Evolutionary conservation across 2,797 vertebrate genomes (phyloP), one percentile per base, ranked within the genome.

Genomic region (Smutsia temminckii): DNA sequence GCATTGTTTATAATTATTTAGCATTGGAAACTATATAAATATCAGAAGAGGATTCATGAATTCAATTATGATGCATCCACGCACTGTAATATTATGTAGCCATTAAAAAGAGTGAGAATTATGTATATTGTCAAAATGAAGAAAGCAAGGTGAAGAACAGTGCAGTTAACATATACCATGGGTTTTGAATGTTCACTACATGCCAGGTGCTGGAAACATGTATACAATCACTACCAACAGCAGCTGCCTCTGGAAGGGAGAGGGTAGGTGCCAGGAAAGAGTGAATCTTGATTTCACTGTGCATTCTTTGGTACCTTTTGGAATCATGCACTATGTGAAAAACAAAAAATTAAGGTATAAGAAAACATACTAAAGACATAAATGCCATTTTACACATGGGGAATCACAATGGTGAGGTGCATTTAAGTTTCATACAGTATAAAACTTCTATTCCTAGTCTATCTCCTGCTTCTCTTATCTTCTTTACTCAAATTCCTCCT

Each of bases 21-120:
- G 63, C 42, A 78, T n/a, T 90, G 21, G 29, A 85, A 55, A 81
- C 32, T 63, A 57, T 18, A 34, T 64, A 87, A 83, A 61, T 46
- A 42, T 49, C 55, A 78, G 16, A 84, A 78, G 27, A 85, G 2
- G 21, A 68, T 55, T 63, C 27, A 40, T 64, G 71, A 69, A 85
- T 80, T 68, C 61, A 80, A 17, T 46, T n/a, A 61, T 42, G 27
- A 80, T 57, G 29, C 9, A 49, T 46, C 42, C 3, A 37, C 25
- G 29, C 7, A 25, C 9, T 46, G 2, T 40, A 69, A 89, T 72
- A 32, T 27, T 71, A 46, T 49, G 34, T 11, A 57, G 21, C 16
- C 20, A 23, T 81, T 42, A 40, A 46, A 71, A 80, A 46, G 83
- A 71, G 34, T 8, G 75, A 66, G 32, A 27, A 71, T n/a, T 13